Evolutionary conservation across 1,140 invertebrate genomes (phyloP).

Genomic region (Conus ventricosus): DNA sequence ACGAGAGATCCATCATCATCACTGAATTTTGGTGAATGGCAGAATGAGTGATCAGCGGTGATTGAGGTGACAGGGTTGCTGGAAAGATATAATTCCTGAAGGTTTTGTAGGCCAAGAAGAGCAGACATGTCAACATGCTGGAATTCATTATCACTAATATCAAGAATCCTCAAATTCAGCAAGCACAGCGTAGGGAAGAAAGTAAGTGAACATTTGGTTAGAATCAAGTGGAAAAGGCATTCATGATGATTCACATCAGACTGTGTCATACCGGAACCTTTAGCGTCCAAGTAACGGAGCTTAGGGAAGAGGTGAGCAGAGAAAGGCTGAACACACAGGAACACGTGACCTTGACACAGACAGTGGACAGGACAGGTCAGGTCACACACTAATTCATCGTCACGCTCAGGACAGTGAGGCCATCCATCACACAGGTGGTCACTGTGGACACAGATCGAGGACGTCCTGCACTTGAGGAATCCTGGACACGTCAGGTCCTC

Average conservation of each 20-base stretch:
- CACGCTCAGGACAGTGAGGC: conserved; percentile 30
- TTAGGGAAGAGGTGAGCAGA: neutral
- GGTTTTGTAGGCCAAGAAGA: conserved; percentile 17
- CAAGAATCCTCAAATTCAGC: neutral
- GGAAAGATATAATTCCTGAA: conserved; percentile 16
- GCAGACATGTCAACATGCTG: neutral
- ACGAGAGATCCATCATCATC: neutral
- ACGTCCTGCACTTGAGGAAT: neutral
- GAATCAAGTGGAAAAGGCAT: conserved; percentile 15
- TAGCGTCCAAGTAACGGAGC: conserved; percentile 17
- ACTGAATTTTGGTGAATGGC: neutral
- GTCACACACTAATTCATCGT: conserved; percentile 31
- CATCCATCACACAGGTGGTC: neutral
- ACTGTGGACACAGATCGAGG: neutral
- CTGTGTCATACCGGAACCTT: neutral
- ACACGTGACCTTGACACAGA: conserved; percentile 8
- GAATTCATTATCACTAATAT: conserved; percentile 34
- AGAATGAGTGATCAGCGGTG: neutral
- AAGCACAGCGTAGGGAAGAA: neutral
- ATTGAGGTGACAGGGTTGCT: neutral
- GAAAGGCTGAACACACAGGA: neutral
- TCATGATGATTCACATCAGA: neutral
- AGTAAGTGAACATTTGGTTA: neutral
- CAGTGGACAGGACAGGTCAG: conserved; percentile 26
- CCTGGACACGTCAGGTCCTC: conserved; percentile 10